Percentiles rank a stretch among this genome's conserved stretches.
Evolutionary conservation across 2,797 vertebrate species (phyloP).

Genomic region (Lates japonicus): DNA sequence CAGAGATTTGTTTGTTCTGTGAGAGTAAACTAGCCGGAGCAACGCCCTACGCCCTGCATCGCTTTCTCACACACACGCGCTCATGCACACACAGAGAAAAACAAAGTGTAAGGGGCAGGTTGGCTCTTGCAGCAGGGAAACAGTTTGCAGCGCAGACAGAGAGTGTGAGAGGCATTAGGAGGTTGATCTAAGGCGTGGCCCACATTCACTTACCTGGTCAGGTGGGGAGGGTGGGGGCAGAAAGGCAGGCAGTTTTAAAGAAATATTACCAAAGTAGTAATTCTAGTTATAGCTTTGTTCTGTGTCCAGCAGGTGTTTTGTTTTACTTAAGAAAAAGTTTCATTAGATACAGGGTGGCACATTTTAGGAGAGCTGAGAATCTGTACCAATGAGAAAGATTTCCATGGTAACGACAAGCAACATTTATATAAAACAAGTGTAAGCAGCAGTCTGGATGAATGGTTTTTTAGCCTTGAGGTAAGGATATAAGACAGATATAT

Average conservation of each 20-base stretch:
- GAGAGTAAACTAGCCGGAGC: conserved; percentile 78
- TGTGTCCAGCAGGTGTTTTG: conserved; percentile 11
- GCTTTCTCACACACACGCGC: conserved; percentile 39
- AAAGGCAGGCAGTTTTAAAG: conserved; percentile 7
- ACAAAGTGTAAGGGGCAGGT: conserved; percentile 88
- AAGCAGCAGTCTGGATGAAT: background rate
- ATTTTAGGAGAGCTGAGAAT: background rate
- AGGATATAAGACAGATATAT: too few species aligned
- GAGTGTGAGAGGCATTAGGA: conserved; percentile 81
- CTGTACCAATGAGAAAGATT: background rate
- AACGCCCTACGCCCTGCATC: conserved; percentile 61
- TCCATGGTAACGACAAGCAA: too few species aligned
- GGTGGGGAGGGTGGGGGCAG: conserved; percentile 83
- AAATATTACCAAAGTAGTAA: conserved; percentile 20
- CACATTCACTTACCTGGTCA: conserved; percentile 90
- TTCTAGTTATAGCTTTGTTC: background rate
- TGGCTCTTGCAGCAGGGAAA: conserved; percentile 91
- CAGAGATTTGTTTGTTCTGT: conserved; percentile 83
- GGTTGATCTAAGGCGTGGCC: conserved; percentile 98
- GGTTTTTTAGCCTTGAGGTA: too few species aligned
- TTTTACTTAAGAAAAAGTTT: background rate
- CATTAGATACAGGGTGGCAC: background rate
- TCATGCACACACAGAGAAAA: conserved; percentile 60
- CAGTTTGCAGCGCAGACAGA: conserved; percentile 90
- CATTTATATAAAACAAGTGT: background rate